These are phyloP conservation scores for Phrynocephalus guinanensis DNA, from an alignment of 2,797 vertebrate genomes.

Conservation along the genomic window DNA sequence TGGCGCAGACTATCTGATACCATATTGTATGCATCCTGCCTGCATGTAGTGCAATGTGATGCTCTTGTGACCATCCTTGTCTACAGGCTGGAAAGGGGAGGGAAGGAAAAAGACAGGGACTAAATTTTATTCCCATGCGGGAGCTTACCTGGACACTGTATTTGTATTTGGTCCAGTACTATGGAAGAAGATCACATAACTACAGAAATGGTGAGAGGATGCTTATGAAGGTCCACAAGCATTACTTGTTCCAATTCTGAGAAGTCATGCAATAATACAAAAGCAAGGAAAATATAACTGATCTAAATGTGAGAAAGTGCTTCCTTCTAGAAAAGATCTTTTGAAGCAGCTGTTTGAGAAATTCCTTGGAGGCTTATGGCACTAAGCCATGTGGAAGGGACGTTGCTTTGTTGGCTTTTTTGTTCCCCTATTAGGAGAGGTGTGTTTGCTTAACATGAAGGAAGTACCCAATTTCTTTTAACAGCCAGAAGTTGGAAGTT, in stretches of 20 bases:
- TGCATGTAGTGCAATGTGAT: not conserved
- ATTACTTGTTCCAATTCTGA: not conserved
- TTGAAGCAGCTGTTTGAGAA: constrained; percentile 20
- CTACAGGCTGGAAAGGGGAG: not conserved
- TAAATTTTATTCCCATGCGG: not conserved
- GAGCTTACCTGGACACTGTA: not conserved
- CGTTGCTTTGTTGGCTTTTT: constrained; percentile 7
- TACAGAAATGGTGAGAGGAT: not conserved
- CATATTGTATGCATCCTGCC: too few species aligned
- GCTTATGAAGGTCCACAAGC: not conserved
- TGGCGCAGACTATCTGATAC: too few species aligned
- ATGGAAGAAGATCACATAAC: not conserved
- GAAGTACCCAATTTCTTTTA: not conserved
- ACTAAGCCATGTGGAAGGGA: constrained; percentile 11
- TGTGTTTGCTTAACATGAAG: constrained; percentile 15
- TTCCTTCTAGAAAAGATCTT: not conserved
- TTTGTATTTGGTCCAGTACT: not conserved
- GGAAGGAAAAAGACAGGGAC: not conserved
- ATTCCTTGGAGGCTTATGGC: constrained; percentile 4
- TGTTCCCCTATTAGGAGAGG: not conserved
- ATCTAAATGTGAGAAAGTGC: constrained; percentile 32
- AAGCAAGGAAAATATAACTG: constrained; percentile 14
- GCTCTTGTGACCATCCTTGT: not conserved
- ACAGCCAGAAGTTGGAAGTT: constrained; percentile 3
- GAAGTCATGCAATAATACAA: not conserved